phyloP scores from a whole-genome alignment of 2,113 vertebrate species.

The Isurus oxyrinchus region DNA sequence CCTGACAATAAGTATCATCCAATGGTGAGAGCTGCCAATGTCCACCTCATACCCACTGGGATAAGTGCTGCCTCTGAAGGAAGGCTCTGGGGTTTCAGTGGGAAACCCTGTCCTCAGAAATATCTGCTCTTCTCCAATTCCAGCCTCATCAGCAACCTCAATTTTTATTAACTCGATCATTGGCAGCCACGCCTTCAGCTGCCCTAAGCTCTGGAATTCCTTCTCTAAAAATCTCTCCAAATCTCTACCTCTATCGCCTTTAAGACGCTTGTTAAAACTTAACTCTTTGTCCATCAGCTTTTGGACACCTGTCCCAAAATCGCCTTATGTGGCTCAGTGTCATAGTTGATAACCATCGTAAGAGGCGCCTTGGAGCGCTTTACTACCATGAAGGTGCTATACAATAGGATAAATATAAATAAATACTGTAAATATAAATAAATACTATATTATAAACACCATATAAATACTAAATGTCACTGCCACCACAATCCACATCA shows the following conservation, averaged over 20 bases:
- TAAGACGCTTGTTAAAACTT: neutral
- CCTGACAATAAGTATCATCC: no score
- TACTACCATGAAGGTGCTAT: no score
- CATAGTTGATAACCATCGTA: neutral
- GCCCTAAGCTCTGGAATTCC: neutral
- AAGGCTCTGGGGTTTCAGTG: neutral
- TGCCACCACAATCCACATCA: no score
- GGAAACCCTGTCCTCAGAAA: neutral
- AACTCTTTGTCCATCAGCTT: neutral
- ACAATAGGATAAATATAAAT: no score
- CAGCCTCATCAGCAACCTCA: no score
- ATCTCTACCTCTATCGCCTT: no score
- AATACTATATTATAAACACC: no score
- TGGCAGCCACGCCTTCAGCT: no score
- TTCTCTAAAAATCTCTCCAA: neutral
- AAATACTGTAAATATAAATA: no score
- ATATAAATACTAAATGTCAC: no score
- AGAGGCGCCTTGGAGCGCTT: neutral
- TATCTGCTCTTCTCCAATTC: neutral
- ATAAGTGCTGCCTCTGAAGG: neutral
- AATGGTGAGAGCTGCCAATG: no score
- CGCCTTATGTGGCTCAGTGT: neutral
- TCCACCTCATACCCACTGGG: no score
- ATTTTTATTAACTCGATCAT: neutral
- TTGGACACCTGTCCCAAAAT: neutral